These are phyloP conservation scores for Lytechinus variegatus DNA, from an alignment of 35 echinoderm and acorn worm genomes.

Conservation along the genomic window DNA sequence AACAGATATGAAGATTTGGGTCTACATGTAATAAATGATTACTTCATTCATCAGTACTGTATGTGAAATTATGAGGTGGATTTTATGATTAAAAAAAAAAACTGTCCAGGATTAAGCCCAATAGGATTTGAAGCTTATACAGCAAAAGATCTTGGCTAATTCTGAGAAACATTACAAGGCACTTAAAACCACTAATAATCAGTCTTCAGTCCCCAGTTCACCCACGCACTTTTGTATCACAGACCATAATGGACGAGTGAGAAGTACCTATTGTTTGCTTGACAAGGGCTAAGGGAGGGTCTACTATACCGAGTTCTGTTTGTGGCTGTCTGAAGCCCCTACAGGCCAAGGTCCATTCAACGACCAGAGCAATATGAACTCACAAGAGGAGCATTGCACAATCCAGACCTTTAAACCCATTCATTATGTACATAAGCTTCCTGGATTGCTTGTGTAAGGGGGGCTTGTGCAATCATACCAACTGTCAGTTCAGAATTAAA, in stretches of 20 bases:
- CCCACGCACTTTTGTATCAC: too few relatives aligned
- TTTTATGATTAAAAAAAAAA: too few relatives aligned
- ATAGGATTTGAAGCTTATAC: too few relatives aligned
- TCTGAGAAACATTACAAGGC: neutral
- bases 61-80: too few relatives aligned
- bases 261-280: neutral
- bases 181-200: neutral
- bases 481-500: neutral
- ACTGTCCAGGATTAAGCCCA: too few relatives aligned
- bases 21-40: too few relatives aligned
- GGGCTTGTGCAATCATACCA: neutral
- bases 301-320: neutral
- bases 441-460: neutral
- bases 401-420: neutral
- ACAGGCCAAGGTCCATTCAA: neutral
- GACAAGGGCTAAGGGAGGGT: neutral
- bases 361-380: too few relatives aligned
- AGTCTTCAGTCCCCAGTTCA: neutral
- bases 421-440: neutral
- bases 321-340: neutral
- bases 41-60: too few relatives aligned
- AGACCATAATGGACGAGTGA: neutral
- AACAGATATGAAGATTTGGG: too few relatives aligned
- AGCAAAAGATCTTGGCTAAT: neutral
- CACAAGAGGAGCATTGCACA: neutral